A percentile compares a stretch with the other conserved stretches of the same genome.
Evolutionary conservation across 1,140 invertebrate genomes (phyloP).

Genomic region (Zaprionus vittiger): DNA sequence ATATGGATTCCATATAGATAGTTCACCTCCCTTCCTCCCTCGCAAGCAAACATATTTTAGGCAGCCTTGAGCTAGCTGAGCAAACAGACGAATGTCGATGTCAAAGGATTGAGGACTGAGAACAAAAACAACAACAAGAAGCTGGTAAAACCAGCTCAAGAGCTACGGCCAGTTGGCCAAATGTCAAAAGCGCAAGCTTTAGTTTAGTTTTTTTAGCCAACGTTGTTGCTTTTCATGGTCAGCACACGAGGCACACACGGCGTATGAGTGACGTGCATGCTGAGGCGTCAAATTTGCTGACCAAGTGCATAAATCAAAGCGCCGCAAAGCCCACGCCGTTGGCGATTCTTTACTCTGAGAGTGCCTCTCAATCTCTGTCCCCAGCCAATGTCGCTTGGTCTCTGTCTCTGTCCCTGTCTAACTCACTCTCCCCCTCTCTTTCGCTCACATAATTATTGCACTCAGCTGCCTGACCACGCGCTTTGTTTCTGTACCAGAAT

Average conservation of each 20-base stretch:
- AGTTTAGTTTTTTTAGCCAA: constrained; percentile 44
- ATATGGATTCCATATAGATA: constrained; percentile 16
- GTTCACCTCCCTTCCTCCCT: constrained; percentile 32
- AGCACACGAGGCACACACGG: constrained; percentile 60
- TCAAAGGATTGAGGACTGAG: constrained; percentile 65
- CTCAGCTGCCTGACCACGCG: constrained; percentile 44
- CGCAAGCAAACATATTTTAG: not conserved
- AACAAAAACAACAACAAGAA: constrained; percentile 12
- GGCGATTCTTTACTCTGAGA: constrained; percentile 18
- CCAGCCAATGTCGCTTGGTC: not conserved
- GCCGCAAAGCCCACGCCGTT: constrained; percentile 58
- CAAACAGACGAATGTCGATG: constrained; percentile 61
- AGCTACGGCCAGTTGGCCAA: constrained; percentile 58
- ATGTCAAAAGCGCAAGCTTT: constrained; percentile 75
- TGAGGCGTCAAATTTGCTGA: constrained; percentile 77
- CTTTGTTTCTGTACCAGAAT: constrained; percentile 24
- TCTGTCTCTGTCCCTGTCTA: no score
- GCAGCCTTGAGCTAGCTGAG: constrained; percentile 51
- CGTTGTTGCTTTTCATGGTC: constrained; percentile 65
- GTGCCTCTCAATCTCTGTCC: constrained; percentile 28
- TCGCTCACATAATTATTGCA: constrained; percentile 38
- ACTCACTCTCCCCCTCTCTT: not conserved
- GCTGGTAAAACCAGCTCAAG: constrained; percentile 57
- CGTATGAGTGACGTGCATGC: constrained; percentile 80
- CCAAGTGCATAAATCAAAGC: constrained; percentile 75